Evolutionary conservation across 1,140 invertebrate genomes (phyloP), one percentile per base, ranked within the genome.

Genomic region (Lasioglossum albipes): DNA sequence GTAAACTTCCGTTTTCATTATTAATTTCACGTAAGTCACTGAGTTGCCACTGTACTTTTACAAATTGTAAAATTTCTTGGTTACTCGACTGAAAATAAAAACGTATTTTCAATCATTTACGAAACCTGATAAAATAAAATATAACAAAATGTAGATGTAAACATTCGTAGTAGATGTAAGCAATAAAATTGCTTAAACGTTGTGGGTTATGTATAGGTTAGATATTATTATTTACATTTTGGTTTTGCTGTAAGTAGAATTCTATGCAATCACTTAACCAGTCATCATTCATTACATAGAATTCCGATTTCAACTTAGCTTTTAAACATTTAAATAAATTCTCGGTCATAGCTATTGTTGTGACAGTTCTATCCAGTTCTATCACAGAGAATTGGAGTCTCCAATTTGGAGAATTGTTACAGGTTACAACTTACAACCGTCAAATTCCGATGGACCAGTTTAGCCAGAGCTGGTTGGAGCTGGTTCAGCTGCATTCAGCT

Each of bases 1-100:
- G 95, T 62, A 96, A 90, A 89, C 93, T 94, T 49, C 91, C 89
- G 64, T 91, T 91, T 70, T 93, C 93, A 81, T 95, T 92, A 66
- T 86, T 91, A 52, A 94, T 92, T 85, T 96, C 95, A 78, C 94
- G 87, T 45, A 96, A 92, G 92, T 96, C 95, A 69, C 94, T 92
- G 9, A 95, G 84, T 71, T 95, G 86, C 95, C 95, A 96, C 88
- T 96, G 96, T 84, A 92, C 89, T 16, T 84, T 91, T 0, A 94
- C 92, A 89, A 94, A 94, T 42, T 89, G 27, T 7, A 90, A 68
- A 64, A 91, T 84, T 41, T 86, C 75, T 3, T 85, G 69, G 6
- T 87, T 67, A 2, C 70, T 76, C 20, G 67, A 36, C 59, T 70
- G 36, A 73, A 62, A 85, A 57, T 49, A 13, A 41, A 74, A 49